Conservation (phyloP, 1,140 invertebrate species). For the Rhopalosiphum padi region DNA sequence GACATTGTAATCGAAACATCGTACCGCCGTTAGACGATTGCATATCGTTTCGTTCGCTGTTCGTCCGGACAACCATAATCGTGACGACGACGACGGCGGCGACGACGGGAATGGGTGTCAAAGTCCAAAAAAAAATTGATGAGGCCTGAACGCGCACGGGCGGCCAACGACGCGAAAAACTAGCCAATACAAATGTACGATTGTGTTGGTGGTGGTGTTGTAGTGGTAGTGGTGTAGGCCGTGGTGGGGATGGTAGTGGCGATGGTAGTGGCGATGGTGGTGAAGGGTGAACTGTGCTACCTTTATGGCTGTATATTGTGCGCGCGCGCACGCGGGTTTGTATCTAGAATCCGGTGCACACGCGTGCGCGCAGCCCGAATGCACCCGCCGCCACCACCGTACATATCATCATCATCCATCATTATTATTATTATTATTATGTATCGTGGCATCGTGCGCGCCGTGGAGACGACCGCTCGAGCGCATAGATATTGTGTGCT, state of each 20-base stretch:
- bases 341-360: neutral
- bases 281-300: neutral
- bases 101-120: constrained; percentile 35
- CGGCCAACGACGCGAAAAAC: neutral
- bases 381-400: neutral
- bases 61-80: constrained; percentile 48
- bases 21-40: constrained; percentile 39
- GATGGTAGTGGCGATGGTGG: neutral
- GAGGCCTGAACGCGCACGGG: constrained; percentile 3
- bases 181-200: neutral
- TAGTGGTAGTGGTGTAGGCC: neutral
- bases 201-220: neutral
- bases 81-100: constrained; percentile 12
- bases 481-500: neutral
- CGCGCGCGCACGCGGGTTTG: neutral
- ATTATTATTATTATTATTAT: neutral
- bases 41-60: neutral
- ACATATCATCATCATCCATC: neutral
- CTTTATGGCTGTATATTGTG: too few relatives aligned
- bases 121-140: neutral
- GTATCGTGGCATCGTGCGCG: neutral
- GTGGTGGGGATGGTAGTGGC: neutral
- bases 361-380: neutral
- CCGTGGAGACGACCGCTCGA: neutral
- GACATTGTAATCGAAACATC: constrained; percentile 56